Base-by-base conservation (phyloP, 2,113 vertebrate genomes). In the Hippocampus mohnikei region DNA sequence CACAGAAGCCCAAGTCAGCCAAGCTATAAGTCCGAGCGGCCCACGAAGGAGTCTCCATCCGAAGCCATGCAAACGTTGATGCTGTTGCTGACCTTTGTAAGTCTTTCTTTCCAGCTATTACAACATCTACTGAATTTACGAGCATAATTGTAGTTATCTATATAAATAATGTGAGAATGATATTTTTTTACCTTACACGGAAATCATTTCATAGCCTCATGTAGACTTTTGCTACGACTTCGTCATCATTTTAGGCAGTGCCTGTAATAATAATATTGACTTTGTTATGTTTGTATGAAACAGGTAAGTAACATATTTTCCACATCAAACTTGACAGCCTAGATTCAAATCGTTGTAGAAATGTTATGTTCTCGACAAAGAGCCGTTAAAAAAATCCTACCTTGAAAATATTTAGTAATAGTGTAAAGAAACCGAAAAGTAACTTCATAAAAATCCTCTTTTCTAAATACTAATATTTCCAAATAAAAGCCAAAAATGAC, bases 31-130 rank as follows among this genome's bases (percentile, higher is more conserved):
- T 53, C 70, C 53, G 69, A 72, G 52, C 62, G 63, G 77, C 59
- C 42, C 42, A 37, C 1, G 60, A 67, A 16, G 70, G 63, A 25
- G 5, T 29, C 12, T 71, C 23, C 25, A 55, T 60, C 72, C 20
- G 72, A 81, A 80, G 81, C 69, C 81, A 93, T 93, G 92, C 80
- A 48, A 66, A 76, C 68, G 44, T 48, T 66, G 70, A 13, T 81
- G 58, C 56, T 88, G 55, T 75, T 89, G 0, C 83, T 93, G 69
- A 87, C 71, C 84, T 87, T 70, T n/a, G 87, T 92, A 88, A 93
- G 92, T 91, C 70, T 33, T 69, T 9, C 23, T 3, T 44, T 72
- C 5, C 58, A 10, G 72, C 25, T 53, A 6, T 56, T 9, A 33
- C 1, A 40, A 9, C 1, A 55, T 56, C 5, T 25, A 4, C 1